Percentiles rank a stretch among this genome's conserved stretches.
Evolutionary conservation across 2,113 vertebrate species (phyloP).

Genomic region (Scopus umbretta): DNA sequence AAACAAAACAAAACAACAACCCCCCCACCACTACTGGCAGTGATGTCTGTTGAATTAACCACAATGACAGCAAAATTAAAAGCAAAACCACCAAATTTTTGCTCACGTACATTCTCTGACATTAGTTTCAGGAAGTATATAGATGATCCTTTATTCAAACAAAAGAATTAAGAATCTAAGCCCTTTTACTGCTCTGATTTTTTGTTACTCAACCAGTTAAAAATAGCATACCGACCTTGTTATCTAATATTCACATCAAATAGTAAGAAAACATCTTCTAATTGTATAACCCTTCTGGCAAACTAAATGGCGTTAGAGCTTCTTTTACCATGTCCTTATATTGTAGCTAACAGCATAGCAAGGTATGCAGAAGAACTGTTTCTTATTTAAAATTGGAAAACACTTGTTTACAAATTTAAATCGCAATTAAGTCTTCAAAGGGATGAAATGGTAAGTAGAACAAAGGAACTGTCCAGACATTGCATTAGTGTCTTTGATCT

Average conservation of each 20-base stretch:
- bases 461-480: slow-evolving; percentile 42
- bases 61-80: background rate
- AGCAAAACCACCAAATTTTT: background rate
- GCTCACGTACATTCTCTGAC: background rate
- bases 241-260: background rate
- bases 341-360: background rate
- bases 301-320: background rate
- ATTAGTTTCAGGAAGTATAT: background rate
- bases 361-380: background rate
- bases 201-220: background rate
- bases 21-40: background rate
- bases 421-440: slow-evolving; percentile 35
- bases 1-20: background rate
- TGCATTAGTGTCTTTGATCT: slow-evolving; percentile 50
- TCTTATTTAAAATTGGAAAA: background rate
- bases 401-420: background rate
- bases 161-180: background rate
- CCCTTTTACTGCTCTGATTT: background rate
- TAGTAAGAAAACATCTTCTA: background rate
- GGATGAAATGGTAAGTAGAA: slow-evolving; percentile 6
- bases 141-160: background rate
- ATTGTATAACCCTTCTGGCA: background rate
- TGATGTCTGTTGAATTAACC: background rate
- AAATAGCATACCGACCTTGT: background rate
- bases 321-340: background rate